Percentiles rank a stretch among this genome's conserved stretches.
phyloP scores from a whole-genome alignment of 2,113 vertebrate species.

The Vireo altiloquus region DNA sequence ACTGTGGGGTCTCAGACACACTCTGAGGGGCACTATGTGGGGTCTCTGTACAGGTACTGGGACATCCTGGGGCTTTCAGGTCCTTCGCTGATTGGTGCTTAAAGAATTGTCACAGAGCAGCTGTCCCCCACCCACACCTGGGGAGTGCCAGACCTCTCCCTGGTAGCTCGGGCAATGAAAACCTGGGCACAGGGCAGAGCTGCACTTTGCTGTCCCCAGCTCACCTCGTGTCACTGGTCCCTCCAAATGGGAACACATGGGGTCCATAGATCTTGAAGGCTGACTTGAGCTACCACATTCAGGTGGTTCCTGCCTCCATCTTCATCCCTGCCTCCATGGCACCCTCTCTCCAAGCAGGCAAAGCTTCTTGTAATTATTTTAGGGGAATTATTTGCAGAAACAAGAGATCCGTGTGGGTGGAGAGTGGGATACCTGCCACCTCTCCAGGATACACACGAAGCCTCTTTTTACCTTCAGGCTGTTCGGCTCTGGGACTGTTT shows the following conservation, averaged over 20 bases:
- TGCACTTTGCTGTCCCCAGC: background rate
- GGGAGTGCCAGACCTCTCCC: background rate
- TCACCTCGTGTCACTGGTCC: background rate
- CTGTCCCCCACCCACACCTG: accelerated
- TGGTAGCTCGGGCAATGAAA: background rate
- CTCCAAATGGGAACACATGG: accelerated
- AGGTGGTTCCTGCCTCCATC: background rate
- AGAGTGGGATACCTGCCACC: background rate
- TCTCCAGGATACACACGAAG: background rate
- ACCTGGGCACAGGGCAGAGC: background rate
- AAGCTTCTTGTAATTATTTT: background rate
- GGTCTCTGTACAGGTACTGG: background rate
- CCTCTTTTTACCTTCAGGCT: background rate
- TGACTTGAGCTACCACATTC: background rate
- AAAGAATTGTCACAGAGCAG: background rate
- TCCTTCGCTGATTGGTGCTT: background rate
- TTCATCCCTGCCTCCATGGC: background rate
- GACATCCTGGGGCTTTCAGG: background rate
- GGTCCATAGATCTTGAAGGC: background rate
- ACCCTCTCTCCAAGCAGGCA: background rate
- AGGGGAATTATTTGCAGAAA: background rate
- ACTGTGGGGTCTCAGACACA: background rate
- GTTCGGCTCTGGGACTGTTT: background rate
- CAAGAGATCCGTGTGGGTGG: background rate
- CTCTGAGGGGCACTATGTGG: too few species aligned